phyloP scores from a whole-genome alignment of 23 tunicate species.

The Halocynthia aurantium region DNA sequence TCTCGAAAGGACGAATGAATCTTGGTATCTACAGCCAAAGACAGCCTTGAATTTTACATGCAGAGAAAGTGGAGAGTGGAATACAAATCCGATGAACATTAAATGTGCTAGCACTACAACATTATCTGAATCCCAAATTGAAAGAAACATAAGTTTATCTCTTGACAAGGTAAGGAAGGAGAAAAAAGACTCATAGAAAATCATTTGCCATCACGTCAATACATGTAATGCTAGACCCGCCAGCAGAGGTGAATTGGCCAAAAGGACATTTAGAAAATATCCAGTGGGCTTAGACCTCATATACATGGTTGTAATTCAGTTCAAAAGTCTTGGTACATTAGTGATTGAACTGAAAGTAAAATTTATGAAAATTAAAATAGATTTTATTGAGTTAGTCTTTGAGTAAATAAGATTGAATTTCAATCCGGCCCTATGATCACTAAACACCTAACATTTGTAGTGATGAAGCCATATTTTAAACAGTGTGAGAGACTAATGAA shows the following conservation, averaged over 20 bases:
- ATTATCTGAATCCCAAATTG: neutral
- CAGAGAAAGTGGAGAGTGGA: constrained; percentile 24
- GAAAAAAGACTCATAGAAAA: neutral
- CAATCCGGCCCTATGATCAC: no score
- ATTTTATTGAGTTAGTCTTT: no score
- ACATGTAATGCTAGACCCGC: neutral
- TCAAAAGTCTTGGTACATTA: no score
- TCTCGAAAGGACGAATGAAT: neutral
- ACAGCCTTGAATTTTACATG: constrained; percentile 12
- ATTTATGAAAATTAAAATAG: no score
- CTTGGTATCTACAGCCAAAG: constrained; percentile 11
- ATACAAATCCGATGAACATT: constrained; percentile 16
- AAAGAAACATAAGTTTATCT: neutral
- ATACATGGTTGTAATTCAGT: no score
- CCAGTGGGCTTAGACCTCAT: no score
- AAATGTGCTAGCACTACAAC: constrained; percentile 27
- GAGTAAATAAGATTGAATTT: no score
- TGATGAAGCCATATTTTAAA: neutral
- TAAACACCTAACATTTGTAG: no score
- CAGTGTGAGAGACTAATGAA: neutral
- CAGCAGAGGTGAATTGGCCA: no score
- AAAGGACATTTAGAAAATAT: no score
- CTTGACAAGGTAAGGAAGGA: neutral
- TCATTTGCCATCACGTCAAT: neutral
- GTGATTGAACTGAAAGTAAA: no score